Evolutionary conservation across 2,888 invertebrate genomes (phyloP), one percentile per base, ranked within the genome.

Genomic region (Bombylius discolor): DNA sequence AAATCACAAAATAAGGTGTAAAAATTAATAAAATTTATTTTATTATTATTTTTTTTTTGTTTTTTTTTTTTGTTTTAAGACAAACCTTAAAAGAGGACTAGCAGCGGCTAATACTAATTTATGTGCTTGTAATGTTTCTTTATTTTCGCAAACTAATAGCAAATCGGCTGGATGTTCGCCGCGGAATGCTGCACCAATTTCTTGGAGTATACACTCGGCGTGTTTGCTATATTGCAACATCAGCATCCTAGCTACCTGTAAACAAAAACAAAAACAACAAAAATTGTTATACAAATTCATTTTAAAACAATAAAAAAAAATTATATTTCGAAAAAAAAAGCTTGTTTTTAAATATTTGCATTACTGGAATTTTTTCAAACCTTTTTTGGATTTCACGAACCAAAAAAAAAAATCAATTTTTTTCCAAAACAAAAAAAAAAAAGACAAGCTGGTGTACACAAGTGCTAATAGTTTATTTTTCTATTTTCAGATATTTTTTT

Each of bases 161-260:
- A 91, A 81, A 78, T 91, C 90, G 59, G 89, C 87, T 76, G 86
- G 89, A 75, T 87, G 84, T 73, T 89, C 88, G 64, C 88, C 89
- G 67, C 85, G 81, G 79, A 88, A 89, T 80, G 90, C 90, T 70
- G 88, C 87, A 71, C 87, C 86, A 73, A 90, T 87, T 79, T 90
- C 90, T 76, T 87, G 89, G 76, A 88, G 85, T 80, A 91, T 86
- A 78, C 89, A 89, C 78, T 89, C 89, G 80, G 88, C 89, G 81
- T 90, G 90, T 81, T 90, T 90, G 80, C 89, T 89, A 79, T 91
- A 90, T 78, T 90, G 89, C 78, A 91, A 84, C 73, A 90, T 90
- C 79, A 91, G 83, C 80, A 89, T 74, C 68, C 72, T 73, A 68
- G 71, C 69, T 69, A 70, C 68, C 74, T 74, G 59, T 7, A 67